Evolutionary conservation across 2,113 vertebrate species (phyloP).

Genomic region (Willisornis vidua): DNA sequence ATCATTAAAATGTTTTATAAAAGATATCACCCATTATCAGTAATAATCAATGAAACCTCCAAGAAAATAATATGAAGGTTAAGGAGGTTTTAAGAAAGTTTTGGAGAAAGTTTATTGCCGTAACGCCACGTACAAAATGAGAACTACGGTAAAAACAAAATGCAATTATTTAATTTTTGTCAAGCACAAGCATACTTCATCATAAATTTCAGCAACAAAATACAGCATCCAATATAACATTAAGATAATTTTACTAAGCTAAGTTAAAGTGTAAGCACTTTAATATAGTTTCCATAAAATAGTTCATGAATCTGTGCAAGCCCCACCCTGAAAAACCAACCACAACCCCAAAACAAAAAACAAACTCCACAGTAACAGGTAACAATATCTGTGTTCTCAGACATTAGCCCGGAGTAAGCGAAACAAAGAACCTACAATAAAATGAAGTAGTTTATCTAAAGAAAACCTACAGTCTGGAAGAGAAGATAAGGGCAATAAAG

Average conservation of each 20-base stretch:
- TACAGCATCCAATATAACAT: not conserved
- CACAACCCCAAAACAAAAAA: not conserved
- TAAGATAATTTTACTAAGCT: not conserved
- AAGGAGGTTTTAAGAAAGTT: not conserved
- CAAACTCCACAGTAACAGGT: not conserved
- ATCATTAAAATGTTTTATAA: not conserved
- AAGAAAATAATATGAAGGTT: not conserved
- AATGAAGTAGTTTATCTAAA: conserved; percentile 45
- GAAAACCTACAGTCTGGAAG: conserved; percentile 31
- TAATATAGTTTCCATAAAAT: not conserved
- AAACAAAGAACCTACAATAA: not conserved
- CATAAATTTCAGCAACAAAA: not conserved
- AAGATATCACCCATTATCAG: not conserved
- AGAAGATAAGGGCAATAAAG: conserved; percentile 56
- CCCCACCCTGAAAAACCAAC: rapidly evolving
- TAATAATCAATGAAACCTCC: not conserved
- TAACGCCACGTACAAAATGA: not conserved
- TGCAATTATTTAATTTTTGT: not conserved
- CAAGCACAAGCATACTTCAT: not conserved
- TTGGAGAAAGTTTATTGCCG: not conserved
- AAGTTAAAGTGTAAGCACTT: not conserved
- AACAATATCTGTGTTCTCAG: conserved; percentile 19
- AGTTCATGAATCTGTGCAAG: not conserved
- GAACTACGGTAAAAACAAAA: not conserved
- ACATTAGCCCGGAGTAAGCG: not conserved